A percentile compares a stretch with the other conserved stretches of the same genome.
Conservation (phyloP, 2,797 vertebrate species). For the Halcyon smyrnensis region DNA sequence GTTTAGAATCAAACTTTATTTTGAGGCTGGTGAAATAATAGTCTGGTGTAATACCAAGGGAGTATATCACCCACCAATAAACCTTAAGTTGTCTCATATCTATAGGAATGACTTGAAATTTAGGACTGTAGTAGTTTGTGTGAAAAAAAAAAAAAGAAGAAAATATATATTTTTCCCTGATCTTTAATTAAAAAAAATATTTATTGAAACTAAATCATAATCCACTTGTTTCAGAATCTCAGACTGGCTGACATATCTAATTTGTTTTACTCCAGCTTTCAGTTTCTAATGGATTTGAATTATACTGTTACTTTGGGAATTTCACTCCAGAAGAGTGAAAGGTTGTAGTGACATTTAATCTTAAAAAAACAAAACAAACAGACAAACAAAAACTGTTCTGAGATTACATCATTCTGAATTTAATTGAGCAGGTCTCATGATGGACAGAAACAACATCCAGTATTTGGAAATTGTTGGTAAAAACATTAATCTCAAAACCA, state of each 20-base stretch:
- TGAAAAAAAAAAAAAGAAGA: background rate
- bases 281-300: background rate
- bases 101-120: background rate
- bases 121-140: background rate
- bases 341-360: background rate
- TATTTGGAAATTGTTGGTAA: background rate
- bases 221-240: background rate
- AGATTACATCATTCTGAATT: background rate
- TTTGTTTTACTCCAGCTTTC: background rate
- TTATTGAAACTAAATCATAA: background rate
- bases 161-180: fast-evolving
- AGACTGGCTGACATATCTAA: background rate
- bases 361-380: background rate
- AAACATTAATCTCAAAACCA: background rate
- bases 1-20: background rate
- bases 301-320: background rate
- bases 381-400: background rate
- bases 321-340: background rate
- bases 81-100: background rate
- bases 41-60: background rate
- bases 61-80: background rate
- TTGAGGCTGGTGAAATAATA: background rate
- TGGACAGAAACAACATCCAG: background rate
- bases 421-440: background rate
- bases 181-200: background rate